Base-by-base conservation (phyloP, 2,113 vertebrate genomes). In the Nematolebias whitei region DNA sequence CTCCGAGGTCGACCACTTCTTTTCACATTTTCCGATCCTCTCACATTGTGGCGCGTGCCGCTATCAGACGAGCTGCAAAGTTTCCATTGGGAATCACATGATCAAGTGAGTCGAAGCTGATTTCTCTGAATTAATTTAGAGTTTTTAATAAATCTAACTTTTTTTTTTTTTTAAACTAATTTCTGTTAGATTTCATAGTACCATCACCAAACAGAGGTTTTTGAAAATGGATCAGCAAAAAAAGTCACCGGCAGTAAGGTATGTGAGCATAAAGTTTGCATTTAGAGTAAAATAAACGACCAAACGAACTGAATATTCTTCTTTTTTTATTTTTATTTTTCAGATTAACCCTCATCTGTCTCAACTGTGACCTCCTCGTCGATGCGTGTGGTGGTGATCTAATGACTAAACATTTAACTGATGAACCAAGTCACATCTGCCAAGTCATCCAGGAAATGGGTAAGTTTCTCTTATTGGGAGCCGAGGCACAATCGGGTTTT, bases 1-100 rank as follows among this genome's bases (percentile, higher is more conserved):
- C 67, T 84, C 92, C 0, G 87, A 89, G 76, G 82, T 99, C 38
- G 92, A 92, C 71, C 90, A 97, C 82, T 96, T 98, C 87, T 93
- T 94, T 29, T 92, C 88, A 71, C 98, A 98, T 80, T 99, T 95
- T 79, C 95, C 95, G 39, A 88, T 94, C 14, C 87, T 94, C 5
- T 91, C 95, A 49, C 94, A 88, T 73, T 99, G 98, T 67, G 94
- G 93, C 40, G 92, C 95, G 5, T 99, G 98, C 92, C 95, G 92
- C 87, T 99, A 96, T 83, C 92, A 92, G 68, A 98, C 96, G 44
- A 96, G 95, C 85, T 99, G 97, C 88, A 96, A 95, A 88, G 93
- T 94, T 83, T 92, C 97, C 49, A 96, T 96, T 49, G 94, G 93
- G 60, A 95, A 96, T 82, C 98, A 99, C 66, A 96, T 98, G 96